phyloP scores from a whole-genome alignment of 1,140 invertebrate genomes.

The Campoletis sonorensis region DNA sequence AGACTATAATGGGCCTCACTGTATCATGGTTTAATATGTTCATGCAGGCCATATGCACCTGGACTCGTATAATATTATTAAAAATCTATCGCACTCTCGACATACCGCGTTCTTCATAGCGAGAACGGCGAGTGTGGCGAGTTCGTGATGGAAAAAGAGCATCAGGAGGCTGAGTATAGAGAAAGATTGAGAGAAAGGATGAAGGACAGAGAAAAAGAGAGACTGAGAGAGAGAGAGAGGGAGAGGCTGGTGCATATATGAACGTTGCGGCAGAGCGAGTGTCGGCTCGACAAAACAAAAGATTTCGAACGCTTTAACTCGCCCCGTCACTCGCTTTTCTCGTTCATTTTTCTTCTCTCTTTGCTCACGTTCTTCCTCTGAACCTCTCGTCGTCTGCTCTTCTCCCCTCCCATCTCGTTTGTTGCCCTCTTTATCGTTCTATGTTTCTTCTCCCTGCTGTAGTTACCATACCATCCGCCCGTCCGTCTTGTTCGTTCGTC shows the following conservation, averaged over 20 bases:
- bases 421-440: constrained; percentile 41
- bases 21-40: background rate
- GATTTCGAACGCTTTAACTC: constrained; percentile 59
- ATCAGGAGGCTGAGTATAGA: constrained; percentile 45
- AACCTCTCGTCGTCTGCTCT: background rate
- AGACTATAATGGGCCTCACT: constrained; percentile 18
- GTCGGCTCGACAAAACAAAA: constrained; percentile 62
- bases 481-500: constrained; percentile 30
- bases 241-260: background rate
- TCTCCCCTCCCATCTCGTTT: background rate
- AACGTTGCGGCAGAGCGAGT: constrained; percentile 32
- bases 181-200: background rate
- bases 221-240: background rate
- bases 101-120: background rate
- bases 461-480: constrained; percentile 21
- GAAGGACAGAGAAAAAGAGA: constrained; percentile 7
- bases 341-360: constrained; percentile 13
- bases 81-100: constrained; percentile 5
- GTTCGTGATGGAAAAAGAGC: constrained; percentile 63
- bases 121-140: constrained; percentile 18
- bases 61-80: constrained; percentile 40
- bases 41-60: background rate
- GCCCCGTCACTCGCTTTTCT: constrained; percentile 41
- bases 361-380: background rate
- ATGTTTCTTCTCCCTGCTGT: constrained; percentile 35